Evolutionary conservation across 2,113 vertebrate genomes (phyloP), one percentile per base, ranked within the genome.

Genomic region (Gorsachius goisagi): DNA sequence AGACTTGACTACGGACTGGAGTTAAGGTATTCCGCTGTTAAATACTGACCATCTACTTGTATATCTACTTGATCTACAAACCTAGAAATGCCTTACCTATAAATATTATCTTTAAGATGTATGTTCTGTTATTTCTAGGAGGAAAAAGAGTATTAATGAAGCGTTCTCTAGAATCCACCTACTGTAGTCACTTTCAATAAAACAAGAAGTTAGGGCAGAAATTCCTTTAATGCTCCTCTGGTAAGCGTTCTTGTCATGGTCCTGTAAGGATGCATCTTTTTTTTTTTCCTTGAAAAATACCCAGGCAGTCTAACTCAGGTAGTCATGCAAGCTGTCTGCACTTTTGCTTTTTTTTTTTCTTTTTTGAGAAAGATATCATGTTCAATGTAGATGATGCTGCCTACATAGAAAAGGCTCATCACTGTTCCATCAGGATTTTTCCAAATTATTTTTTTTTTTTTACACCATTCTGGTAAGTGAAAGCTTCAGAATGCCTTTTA

Each of bases 371-470:
- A 39, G 30, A n/a, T 16, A 11, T 0, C 7, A 41, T 47, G 35
- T 83, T 90, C 47, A 58, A 6, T 28, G 26, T 45, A 53, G 16
- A n/a, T 44, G 17, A 6, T 62, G 22, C 47, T 81, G 41, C 52
- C 52, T 85, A 5, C 28, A 20, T 35, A 67, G 23, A 72, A 79
- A 75, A 85, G 22, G 19, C 16, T 88, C 17, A 49, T 62, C 13
- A 20, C 19, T 74, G 9, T 87, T 82, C 56, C 56, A 22, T 68
- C 56, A 72, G 60, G 22, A 74, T 53, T 45, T 63, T 93, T 93
- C 66, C 82, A 90, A 74, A 82, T n/a, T n/a, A n/a, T 89, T 49
- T n/a, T 33, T 88, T 90, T 90, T 33, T 90, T 93, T 85, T 89
- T 39, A 73, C 21, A 60, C 33, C 39, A 21, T 64, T 83, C 35